Evolutionary conservation across 2,888 invertebrate species (phyloP), one percentile per base, ranked within the genome.

Genomic region (Tupiocoris notatus): DNA sequence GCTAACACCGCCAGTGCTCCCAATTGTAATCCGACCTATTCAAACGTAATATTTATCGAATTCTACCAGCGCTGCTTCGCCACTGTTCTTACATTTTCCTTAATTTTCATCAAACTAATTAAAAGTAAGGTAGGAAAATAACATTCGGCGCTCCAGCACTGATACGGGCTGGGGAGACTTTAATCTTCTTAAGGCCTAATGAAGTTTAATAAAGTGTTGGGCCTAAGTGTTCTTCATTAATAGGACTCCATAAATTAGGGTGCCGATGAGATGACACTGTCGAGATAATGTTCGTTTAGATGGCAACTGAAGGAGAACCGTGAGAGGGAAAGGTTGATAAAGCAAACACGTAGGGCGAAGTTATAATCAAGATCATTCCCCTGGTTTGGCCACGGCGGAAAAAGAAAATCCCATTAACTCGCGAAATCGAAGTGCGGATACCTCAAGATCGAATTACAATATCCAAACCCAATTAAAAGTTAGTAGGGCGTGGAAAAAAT

Each of bases 171-270:
- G 70, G 59, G 59, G 18, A 18, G 24, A 70, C 58, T 70, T 70
- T 70, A 70, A 70, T 70, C 70, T 70, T 59, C 70, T 24, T 59
- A 23, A 70, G 70, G 70, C 70, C 70, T 70, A 70, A 70, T 70
- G 70, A 70, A 70, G 58, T 70, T 70, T 70, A 70, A 70, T 70
- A 70, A 70, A 70, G 70, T 70, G 70, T 70, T 59, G 59, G 21
- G 18, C 70, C 59, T 59, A 54, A 70, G 70, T 70, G 70, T 59
- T 70, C 70, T 70, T 59, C 70, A 70, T 70, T 70, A 70, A 23
- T 59, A 70, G 70, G 59, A 59, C 58, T 58, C 39, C 58, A 59
- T 70, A 70, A 70, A 70, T 70, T 70, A 70, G 70, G 70, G 70
- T 70, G 24, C 59, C 70, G 70, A 70, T 24, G 58, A 70, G 70